Base-by-base conservation (phyloP, 2,888 invertebrate species). In the Tiphia femorata region DNA sequence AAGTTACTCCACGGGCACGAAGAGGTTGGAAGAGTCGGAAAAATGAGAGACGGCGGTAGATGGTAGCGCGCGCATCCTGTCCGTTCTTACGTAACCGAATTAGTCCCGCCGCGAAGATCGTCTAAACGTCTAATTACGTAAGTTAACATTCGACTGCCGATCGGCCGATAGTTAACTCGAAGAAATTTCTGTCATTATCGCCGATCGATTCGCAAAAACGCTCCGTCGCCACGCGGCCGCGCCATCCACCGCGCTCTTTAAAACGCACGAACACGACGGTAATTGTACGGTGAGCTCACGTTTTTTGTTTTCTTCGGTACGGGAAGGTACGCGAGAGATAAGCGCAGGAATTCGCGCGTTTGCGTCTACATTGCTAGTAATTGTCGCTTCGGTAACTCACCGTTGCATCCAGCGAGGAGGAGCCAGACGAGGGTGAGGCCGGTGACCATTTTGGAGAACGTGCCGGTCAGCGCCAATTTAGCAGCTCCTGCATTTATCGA, bases 361-460 rank as follows among this genome's bases (percentile, higher is more conserved):
- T 29, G 2, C 3, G 12, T 3, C 6, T 29, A 6, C 8, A 5
- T 25, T 8, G 25, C 25, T 5, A n/a, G n/a, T n/a, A 25, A 25
- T 6, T 8, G 25, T 6, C 25, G 25, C 25, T n/a, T 25, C 33
- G 33, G 2, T 10, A 19, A 72, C 75, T 75, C 53, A 76, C 76
- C 76, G 46, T 54, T 52, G 42, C 52, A 64, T 43, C 62, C 54
- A 55, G 62, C 49, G n/a, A n/a, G n/a, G 38, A 72, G 38, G 25
- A 76, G 58, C 47, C 64, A 66, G 49, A 72, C 38, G 33, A 76
- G 42, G 33, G 63, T 43, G 53, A 71, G 52, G 67, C 68, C 62
- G 47, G 61, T 57, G 42, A 65, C 47, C 74, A 78, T 77, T 65
- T 75, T 75, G 66, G 65, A 70, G 64, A 72, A 64, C 64, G 63